Evolutionary conservation across 2,888 invertebrate genomes (phyloP).

Genomic region (Eurois occulta): DNA sequence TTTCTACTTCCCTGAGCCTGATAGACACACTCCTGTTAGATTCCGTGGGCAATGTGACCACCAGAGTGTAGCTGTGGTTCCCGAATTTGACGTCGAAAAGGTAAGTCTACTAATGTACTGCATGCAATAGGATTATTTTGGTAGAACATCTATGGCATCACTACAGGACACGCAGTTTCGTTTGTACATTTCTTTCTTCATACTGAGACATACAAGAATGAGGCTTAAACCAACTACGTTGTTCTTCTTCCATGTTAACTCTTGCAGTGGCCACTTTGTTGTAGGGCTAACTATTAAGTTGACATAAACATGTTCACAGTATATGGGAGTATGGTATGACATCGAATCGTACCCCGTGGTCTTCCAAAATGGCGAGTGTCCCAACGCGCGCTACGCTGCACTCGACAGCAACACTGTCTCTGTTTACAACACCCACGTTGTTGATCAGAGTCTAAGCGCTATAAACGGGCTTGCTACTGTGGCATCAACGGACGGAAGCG

Average conservation of each 20-base stretch:
- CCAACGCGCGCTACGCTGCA: constrained; percentile 72
- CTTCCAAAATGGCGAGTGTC: constrained; percentile 76
- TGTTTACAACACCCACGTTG: constrained; percentile 73
- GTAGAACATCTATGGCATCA: background rate
- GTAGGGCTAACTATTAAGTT: background rate
- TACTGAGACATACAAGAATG: too few species aligned
- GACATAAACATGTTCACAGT: constrained; percentile 62
- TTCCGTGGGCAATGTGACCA: constrained; percentile 63
- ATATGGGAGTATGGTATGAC: constrained; percentile 75
- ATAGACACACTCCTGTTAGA: constrained; percentile 39
- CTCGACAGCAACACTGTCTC: constrained; percentile 46
- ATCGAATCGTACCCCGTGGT: constrained; percentile 74
- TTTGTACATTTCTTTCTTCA: background rate
- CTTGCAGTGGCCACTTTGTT: background rate
- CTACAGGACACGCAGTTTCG: background rate
- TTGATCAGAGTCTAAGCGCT: constrained; percentile 66
- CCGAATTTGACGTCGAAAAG: constrained; percentile 49
- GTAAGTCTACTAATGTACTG: constrained; percentile 51
- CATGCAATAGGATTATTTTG: background rate
- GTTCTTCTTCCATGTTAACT: background rate
- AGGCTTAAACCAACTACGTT: background rate
- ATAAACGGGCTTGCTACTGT: constrained; percentile 71
- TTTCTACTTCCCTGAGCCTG: constrained; percentile 64
- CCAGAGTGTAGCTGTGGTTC: constrained; percentile 50
- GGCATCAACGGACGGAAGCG: constrained; percentile 88